Evolutionary conservation across 2,797 vertebrate species (phyloP).

Genomic region (Lacerta viridis): DNA sequence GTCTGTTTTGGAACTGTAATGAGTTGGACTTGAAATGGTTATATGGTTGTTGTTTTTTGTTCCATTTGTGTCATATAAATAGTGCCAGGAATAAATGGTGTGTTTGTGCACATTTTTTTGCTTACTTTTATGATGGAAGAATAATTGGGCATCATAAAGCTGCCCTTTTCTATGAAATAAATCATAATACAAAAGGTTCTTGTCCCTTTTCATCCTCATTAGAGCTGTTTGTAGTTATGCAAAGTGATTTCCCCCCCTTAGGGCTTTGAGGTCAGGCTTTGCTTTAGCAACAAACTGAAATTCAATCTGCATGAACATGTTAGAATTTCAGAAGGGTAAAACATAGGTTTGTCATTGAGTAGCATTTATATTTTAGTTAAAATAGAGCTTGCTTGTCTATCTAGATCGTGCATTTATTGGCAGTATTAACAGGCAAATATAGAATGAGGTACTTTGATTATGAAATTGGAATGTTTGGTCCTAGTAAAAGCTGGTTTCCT

Average conservation of each 20-base stretch:
- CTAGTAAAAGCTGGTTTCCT: background rate
- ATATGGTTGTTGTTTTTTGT: background rate
- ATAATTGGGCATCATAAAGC: constrained; percentile 39
- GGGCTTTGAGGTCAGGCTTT: constrained; percentile 40
- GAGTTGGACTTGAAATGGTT: background rate
- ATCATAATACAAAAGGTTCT: constrained; percentile 32
- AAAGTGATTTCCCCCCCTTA: constrained; percentile 15
- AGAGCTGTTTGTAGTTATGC: background rate
- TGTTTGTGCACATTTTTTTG: background rate
- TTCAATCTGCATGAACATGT: constrained; percentile 14
- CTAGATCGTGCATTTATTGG: background rate
- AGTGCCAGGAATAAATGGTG: background rate
- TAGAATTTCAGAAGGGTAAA: constrained; percentile 3
- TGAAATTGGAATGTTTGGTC: background rate
- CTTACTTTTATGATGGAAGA: background rate
- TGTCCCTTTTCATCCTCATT: constrained; percentile 44
- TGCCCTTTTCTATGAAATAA: constrained; percentile 51
- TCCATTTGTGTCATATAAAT: background rate
- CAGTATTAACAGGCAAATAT: constrained; percentile 31
- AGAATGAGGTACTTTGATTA: fast-evolving
- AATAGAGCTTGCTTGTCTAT: background rate
- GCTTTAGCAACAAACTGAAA: constrained; percentile 32
- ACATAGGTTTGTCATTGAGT: background rate
- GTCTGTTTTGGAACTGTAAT: background rate
- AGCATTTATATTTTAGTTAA: background rate